phyloP scores from a whole-genome alignment of 2,888 invertebrate genomes.

The Orchesellides sinensis region DNA sequence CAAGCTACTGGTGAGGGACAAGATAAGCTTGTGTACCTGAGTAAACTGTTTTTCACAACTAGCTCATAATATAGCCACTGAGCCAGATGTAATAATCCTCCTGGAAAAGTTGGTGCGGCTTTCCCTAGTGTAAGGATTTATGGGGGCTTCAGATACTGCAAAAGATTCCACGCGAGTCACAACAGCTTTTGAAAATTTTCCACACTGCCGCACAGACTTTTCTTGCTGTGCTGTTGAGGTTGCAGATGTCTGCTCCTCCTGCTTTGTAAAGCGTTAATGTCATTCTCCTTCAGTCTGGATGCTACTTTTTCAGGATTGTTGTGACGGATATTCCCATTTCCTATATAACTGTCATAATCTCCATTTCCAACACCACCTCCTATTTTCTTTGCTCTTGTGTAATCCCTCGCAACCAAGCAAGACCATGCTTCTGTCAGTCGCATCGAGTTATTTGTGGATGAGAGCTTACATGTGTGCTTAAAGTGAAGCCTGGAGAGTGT shows the following conservation, averaged over 20 bases:
- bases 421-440: slow-evolving; percentile 78
- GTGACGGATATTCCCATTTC: neutral
- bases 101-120: slow-evolving; percentile 36
- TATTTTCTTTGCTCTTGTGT: slow-evolving; percentile 75
- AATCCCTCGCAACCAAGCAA: slow-evolving; percentile 91
- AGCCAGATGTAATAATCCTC: slow-evolving; percentile 17
- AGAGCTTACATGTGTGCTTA: slow-evolving; percentile 23
- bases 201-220: neutral
- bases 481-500: slow-evolving; percentile 29
- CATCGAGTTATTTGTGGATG: slow-evolving; percentile 34
- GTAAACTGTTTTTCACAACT: no score
- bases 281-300: slow-evolving; percentile 32
- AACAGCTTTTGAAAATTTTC: neutral
- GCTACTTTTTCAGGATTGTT: no score
- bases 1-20: no score
- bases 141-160: slow-evolving; percentile 70
- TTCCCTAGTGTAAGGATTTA: slow-evolving; percentile 64
- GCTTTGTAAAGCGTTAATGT: slow-evolving; percentile 33
- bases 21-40: no score
- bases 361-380: neutral
- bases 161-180: slow-evolving; percentile 66
- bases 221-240: neutral
- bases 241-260: neutral
- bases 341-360: neutral
- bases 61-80: slow-evolving; percentile 35